Evolutionary conservation across 2,113 vertebrate genomes (phyloP).

Genomic region (Megaleporinus macrocephalus): DNA sequence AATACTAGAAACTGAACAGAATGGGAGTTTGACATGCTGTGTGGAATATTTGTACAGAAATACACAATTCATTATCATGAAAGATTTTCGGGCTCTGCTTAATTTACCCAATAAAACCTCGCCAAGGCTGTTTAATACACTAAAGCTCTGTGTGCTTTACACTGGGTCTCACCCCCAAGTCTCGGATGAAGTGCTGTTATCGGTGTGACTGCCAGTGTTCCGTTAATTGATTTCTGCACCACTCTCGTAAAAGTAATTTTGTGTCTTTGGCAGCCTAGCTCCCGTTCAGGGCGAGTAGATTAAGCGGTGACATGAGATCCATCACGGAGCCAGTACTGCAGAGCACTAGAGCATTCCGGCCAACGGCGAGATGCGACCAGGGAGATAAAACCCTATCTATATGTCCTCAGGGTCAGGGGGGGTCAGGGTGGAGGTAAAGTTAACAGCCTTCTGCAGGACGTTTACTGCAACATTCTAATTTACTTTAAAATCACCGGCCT

Average conservation of each 20-base stretch:
- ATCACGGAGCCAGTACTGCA: conserved; percentile 46
- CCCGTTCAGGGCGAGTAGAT: conserved; percentile 66
- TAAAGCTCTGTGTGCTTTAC: not conserved
- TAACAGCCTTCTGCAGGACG: conserved; percentile 2
- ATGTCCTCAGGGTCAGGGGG: conserved; percentile 2
- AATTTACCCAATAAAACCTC: not conserved
- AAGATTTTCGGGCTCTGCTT: not conserved
- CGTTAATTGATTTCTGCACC: conserved; percentile 66
- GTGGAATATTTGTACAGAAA: too few species aligned
- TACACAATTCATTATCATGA: not conserved
- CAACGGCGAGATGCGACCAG: conserved; percentile 4
- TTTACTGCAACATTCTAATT: not conserved
- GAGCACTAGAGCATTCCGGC: not conserved
- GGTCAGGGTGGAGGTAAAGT: not conserved
- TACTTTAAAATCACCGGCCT: not conserved
- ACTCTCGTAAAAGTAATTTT: conserved; percentile 63
- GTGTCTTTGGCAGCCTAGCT: conserved; percentile 55
- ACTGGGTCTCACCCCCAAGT: not conserved
- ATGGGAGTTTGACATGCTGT: too few species aligned
- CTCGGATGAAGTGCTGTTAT: conserved; percentile 45
- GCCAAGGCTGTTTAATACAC: too few species aligned
- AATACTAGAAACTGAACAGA: too few species aligned
- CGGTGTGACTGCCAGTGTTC: conserved; percentile 50
- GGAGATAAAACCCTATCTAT: conserved; percentile 26
- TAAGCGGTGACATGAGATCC: conserved; percentile 69